Conservation (phyloP, 2,113 vertebrate species). For the Columbina picui region DNA sequence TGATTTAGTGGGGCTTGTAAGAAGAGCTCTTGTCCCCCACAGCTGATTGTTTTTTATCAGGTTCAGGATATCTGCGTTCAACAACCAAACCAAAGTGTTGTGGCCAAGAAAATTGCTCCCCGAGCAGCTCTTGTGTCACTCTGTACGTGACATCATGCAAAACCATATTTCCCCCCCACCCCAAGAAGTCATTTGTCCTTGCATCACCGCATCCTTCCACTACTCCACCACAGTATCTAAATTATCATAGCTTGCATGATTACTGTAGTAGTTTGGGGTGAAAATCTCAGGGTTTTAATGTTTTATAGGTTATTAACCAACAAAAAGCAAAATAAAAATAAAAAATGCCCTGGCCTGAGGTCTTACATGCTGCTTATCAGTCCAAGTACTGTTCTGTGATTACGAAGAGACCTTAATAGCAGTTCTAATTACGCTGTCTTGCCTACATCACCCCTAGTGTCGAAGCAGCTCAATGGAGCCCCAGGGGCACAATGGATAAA, state of each 20-base stretch:
- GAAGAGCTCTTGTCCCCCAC: not conserved
- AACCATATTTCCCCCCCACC: not conserved
- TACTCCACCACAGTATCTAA: not conserved
- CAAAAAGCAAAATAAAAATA: not conserved
- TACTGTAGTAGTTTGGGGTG: not conserved
- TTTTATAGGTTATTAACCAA: not conserved
- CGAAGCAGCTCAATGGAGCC: slow-evolving; percentile 51
- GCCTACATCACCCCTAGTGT: slow-evolving; percentile 71
- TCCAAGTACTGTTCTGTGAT: not conserved
- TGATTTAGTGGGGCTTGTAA: not conserved
- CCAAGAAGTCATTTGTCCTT: not conserved
- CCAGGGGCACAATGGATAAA: too few species aligned
- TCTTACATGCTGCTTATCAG: not conserved
- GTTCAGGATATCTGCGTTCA: not conserved
- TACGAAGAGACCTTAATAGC: not conserved
- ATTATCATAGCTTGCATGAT: not conserved
- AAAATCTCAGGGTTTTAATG: not conserved
- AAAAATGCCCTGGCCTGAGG: not conserved
- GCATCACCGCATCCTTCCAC: not conserved
- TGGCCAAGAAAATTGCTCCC: not conserved
- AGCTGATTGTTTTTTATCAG: not conserved
- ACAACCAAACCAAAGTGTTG: not conserved
- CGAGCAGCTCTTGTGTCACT: not conserved
- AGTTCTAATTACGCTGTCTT: not conserved
- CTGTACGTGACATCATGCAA: not conserved